Base-by-base conservation (phyloP, 2,113 vertebrate genomes). In the Dolichotis patagonum region DNA sequence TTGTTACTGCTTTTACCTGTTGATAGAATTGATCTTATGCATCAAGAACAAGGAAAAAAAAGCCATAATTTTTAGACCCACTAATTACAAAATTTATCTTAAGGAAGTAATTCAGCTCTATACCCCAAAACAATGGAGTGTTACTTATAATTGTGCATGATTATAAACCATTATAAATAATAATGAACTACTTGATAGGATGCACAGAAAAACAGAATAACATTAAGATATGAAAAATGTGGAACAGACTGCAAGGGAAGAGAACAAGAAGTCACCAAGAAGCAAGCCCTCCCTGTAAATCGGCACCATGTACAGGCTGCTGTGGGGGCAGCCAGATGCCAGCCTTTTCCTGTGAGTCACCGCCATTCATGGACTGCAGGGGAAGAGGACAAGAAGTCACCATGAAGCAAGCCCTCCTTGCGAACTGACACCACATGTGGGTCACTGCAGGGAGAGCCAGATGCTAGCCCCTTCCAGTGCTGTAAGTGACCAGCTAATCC, bases 61-160 rank as follows among this genome's bases (percentile, higher is more conserved):
- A 65, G 7, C 49, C 20, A 56, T 35, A 81, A 12, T 35, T 91
- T 73, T 62, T 26, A 28, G 56, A 85, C 4, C 35, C 49, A 54
- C 9, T 92, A 78, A 86, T 75, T 94, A 54, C 81, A 90, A 46
- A 85, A 88, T 83, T 26, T 85, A 87, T 58, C 49, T 38, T 65
- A 49, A 95, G 43, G 32, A 77, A 85, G 54, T 65, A 93, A 93
- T 30, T 77, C 32, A 86, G 30, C 30, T 63, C 28, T 60, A 63
- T 10, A 28, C 17, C 16, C 54, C 58, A 93, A 9, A 46, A 56
- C 41, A 90, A 30, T 62, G 7, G 5, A 69, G 9, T 73, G 30
- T 30, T 65, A 82, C 20, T 90, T 67, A 60, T 62, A 89, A 82
- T 20, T 75, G 75, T 95, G 17, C 78, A 93, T 35, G 73, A 82